phyloP scores from a whole-genome alignment of 2,797 vertebrate species.

The Enteromius treurensis region DNA sequence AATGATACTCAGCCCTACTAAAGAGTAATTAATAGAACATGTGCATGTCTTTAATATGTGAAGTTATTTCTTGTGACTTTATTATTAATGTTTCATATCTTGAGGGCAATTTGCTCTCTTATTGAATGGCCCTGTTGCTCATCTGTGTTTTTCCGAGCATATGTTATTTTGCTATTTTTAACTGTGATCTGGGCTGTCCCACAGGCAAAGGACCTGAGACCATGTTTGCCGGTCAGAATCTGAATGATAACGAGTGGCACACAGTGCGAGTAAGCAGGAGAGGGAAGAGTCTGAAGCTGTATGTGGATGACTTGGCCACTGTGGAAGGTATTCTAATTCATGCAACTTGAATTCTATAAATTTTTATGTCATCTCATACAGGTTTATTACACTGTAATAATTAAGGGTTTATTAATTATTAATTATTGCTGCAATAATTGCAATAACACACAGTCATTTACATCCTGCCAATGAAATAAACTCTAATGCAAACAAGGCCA shows the following conservation, averaged over 20 bases:
- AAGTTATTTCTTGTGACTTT: neutral
- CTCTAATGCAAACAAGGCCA: too few relatives aligned
- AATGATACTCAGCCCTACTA: too few relatives aligned
- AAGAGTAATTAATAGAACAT: too few relatives aligned
- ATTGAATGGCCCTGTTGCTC: neutral
- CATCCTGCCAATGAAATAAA: too few relatives aligned
- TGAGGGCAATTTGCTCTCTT: neutral
- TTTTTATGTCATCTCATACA: too few relatives aligned
- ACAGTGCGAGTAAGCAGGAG: constrained; percentile 96
- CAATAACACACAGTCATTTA: too few relatives aligned
- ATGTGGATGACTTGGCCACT: constrained; percentile 92
- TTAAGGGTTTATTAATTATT: too few relatives aligned
- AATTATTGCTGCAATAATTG: too few relatives aligned
- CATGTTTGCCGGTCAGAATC: constrained; percentile 98
- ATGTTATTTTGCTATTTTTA: neutral
- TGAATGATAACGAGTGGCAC: constrained; percentile 99
- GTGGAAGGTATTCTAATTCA: constrained; percentile 87
- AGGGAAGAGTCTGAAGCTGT: constrained; percentile 96
- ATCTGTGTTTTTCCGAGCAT: neutral
- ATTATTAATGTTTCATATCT: neutral
- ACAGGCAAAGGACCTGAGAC: constrained; percentile 99
- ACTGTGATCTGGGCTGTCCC: constrained; percentile 90
- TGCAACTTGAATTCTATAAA: too few relatives aligned
- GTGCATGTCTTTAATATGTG: neutral
- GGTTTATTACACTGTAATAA: too few relatives aligned